A percentile compares a stretch with the other conserved stretches of the same genome.
Evolutionary conservation across 2,113 vertebrate species (phyloP).

Genomic region (Clarias magur): DNA sequence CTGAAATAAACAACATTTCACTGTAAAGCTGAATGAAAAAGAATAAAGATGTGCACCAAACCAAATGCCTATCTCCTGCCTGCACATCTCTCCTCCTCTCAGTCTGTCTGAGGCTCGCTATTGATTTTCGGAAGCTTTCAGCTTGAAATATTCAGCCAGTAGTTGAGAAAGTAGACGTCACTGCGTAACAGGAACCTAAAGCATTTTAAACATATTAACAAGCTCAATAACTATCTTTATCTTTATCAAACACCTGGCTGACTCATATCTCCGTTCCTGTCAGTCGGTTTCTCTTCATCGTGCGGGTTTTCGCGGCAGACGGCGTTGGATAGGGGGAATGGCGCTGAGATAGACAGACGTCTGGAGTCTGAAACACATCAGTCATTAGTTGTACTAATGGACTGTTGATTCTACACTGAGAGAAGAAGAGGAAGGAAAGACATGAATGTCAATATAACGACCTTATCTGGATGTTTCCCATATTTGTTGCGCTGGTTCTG

Average conservation of each 20-base stretch:
- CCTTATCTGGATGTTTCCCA: background rate
- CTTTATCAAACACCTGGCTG: background rate
- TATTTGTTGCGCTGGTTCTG: background rate
- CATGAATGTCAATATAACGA: background rate
- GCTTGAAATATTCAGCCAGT: background rate
- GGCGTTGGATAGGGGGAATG: background rate
- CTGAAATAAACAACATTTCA: background rate
- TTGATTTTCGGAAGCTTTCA: background rate
- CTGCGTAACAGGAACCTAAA: background rate
- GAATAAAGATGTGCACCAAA: background rate
- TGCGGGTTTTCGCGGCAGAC: background rate
- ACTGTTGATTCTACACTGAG: background rate
- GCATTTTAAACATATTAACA: background rate
- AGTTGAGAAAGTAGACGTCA: background rate
- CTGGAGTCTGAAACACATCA: constrained; percentile 4
- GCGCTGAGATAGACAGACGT: background rate
- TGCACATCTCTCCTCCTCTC: background rate
- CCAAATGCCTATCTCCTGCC: background rate
- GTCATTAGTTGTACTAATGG: background rate
- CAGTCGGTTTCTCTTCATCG: background rate
- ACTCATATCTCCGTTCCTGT: background rate
- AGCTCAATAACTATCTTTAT: background rate
- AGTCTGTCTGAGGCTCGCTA: background rate
- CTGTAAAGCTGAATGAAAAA: background rate
- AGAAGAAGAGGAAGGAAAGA: background rate